These are phyloP conservation scores for Athene cunicularia DNA, from an alignment of 2,113 vertebrate species.

Conservation along the genomic window DNA sequence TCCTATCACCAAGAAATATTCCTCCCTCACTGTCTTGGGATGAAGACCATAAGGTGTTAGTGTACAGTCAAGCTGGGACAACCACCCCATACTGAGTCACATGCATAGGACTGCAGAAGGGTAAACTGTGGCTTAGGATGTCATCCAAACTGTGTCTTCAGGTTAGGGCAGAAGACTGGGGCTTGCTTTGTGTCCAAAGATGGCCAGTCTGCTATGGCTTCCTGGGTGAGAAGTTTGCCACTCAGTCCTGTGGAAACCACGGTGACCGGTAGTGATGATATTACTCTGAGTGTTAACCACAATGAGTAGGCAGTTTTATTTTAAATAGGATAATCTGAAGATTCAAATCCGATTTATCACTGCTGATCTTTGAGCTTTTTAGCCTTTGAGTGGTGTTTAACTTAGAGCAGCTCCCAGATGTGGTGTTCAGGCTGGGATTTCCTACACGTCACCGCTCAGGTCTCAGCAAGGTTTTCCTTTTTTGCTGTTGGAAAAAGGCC, in stretches of 20 bases:
- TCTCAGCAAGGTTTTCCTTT: background rate
- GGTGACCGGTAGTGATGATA: background rate
- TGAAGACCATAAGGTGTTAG: background rate
- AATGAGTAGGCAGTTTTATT: background rate
- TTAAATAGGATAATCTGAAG: background rate
- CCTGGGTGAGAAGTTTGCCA: background rate
- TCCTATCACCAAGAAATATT: background rate
- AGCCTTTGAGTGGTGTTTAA: background rate
- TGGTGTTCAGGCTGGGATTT: background rate
- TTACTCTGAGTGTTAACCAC: background rate
- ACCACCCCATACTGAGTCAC: background rate
- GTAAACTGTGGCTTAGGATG: background rate
- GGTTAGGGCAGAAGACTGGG: background rate
- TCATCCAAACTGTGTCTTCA: background rate
- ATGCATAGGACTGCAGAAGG: background rate
- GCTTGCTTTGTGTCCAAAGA: background rate
- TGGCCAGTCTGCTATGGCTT: background rate
- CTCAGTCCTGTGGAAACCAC: background rate
- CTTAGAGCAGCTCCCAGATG: background rate
- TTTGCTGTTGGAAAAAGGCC: background rate
- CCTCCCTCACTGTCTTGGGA: background rate
- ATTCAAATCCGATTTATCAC: background rate
- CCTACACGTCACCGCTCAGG: background rate
- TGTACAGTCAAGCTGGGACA: fast-evolving
- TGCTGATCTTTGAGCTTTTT: background rate